These are phyloP conservation scores for Mormyrops boulengeri DNA, from an alignment of 2,797 vertebrate genomes.

Conservation along the genomic window DNA sequence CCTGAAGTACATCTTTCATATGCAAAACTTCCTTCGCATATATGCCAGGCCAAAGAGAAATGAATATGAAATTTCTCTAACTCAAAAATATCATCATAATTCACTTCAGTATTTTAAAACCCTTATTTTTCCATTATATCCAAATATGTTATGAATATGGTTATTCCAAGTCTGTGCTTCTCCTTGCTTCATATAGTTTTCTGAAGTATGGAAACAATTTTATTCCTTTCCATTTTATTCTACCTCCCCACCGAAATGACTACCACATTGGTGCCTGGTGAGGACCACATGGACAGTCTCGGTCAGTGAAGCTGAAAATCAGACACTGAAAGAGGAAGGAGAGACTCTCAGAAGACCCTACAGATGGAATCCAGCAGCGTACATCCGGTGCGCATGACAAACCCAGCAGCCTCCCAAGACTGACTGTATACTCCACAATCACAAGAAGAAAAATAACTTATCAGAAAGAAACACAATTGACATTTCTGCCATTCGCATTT, in stretches of 20 bases:
- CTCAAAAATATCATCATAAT: conserved; percentile 26
- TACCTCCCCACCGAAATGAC: conserved; percentile 52
- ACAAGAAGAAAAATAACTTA: conserved; percentile 63
- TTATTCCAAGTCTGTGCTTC: conserved; percentile 43
- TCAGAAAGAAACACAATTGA: conserved; percentile 36
- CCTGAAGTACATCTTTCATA: neutral
- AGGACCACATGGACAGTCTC: conserved; percentile 17
- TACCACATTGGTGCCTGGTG: conserved; percentile 59
- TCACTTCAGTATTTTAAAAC: conserved; percentile 49
- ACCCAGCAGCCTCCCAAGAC: conserved; percentile 60
- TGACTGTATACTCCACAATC: conserved; percentile 58
- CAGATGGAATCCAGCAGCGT: conserved; percentile 51
- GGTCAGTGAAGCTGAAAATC: conserved; percentile 11
- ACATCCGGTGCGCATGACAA: conserved; percentile 58
- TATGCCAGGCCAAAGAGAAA: neutral
- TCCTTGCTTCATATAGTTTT: conserved; percentile 66
- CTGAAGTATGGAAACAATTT: conserved; percentile 73
- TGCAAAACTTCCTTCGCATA: neutral
- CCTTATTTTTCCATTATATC: conserved; percentile 24
- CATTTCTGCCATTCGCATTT: conserved; percentile 57
- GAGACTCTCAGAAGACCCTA: conserved; percentile 34
- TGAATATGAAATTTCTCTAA: neutral
- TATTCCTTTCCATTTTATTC: conserved; percentile 39
- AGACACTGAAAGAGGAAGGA: neutral
- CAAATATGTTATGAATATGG: conserved; percentile 54